A percentile compares a stretch with the other conserved stretches of the same genome.
phyloP scores from a whole-genome alignment of 2,888 invertebrate genomes.

The Pomacea canaliculata region DNA sequence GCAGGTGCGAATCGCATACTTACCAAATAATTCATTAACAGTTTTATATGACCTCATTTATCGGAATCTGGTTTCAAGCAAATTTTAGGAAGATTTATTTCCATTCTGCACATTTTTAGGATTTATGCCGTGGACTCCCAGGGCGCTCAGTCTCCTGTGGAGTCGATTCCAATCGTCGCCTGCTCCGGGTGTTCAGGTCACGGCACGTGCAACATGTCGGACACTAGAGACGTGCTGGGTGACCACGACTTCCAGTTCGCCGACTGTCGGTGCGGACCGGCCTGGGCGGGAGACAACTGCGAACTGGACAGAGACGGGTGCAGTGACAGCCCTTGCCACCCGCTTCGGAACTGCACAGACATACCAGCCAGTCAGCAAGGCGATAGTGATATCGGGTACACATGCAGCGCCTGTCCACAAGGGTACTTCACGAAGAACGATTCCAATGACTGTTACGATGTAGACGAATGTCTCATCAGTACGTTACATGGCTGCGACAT shows the following conservation, averaged over 20 bases:
- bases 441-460: conserved; percentile 46
- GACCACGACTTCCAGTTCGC: conserved; percentile 5
- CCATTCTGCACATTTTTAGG: neutral
- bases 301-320: conserved; percentile 37
- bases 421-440: neutral
- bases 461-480: conserved; percentile 68
- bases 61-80: too few species aligned
- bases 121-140: conserved; percentile 13
- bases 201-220: neutral
- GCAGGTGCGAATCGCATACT: too few species aligned
- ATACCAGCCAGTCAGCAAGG: conserved; percentile 30
- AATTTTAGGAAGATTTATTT: too few species aligned
- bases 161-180: conserved; percentile 9
- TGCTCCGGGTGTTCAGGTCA: conserved; percentile 22
- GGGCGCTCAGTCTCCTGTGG: conserved; percentile 12
- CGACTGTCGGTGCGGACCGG: conserved; percentile 13
- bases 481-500: conserved; percentile 66
- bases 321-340: conserved; percentile 35
- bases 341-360: conserved; percentile 28
- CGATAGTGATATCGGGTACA: conserved; percentile 2
- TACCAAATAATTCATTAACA: too few species aligned
- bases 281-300: conserved; percentile 29
- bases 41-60: too few species aligned
- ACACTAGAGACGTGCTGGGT: neutral
- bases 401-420: conserved; percentile 34